Evolutionary conservation across 64 coral and sea anemone species (phyloP).

Genomic region (Montipora cactus): DNA sequence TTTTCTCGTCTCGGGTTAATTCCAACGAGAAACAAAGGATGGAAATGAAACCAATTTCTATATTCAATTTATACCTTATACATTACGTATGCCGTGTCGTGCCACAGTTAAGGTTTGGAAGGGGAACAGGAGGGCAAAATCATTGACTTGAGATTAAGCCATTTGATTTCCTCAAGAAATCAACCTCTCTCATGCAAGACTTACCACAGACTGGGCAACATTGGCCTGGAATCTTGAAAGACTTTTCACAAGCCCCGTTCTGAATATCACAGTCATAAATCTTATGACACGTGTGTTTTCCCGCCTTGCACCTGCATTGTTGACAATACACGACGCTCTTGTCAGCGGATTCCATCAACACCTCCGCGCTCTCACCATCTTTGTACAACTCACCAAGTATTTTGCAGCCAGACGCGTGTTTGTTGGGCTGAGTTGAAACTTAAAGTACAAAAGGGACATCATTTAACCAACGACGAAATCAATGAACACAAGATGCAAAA

Average conservation of each 20-base stretch:
- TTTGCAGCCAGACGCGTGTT: background rate
- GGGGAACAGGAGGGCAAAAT: too few relatives aligned
- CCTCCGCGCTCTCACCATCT: conserved; percentile 34
- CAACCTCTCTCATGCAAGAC: background rate
- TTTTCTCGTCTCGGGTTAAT: too few relatives aligned
- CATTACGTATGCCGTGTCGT: too few relatives aligned
- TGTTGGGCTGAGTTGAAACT: conserved; percentile 8
- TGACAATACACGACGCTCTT: conserved; percentile 18
- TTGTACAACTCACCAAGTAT: conserved; percentile 17
- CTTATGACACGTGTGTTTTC: conserved; percentile 27
- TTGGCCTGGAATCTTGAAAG: conserved; percentile 25
- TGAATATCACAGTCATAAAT: conserved; percentile 44
- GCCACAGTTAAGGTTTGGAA: too few relatives aligned
- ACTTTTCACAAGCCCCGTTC: conserved; percentile 10
- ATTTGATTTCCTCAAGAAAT: too few relatives aligned
- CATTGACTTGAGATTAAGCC: too few relatives aligned
- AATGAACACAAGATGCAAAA: too few relatives aligned
- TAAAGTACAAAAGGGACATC: too few relatives aligned
- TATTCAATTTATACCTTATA: too few relatives aligned
- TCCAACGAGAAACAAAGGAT: too few relatives aligned
- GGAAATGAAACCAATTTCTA: too few relatives aligned
- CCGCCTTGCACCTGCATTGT: conserved; percentile 24
- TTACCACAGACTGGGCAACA: conserved; percentile 33
- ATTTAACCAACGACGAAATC: too few relatives aligned
- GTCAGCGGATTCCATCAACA: conserved; percentile 13